Evolutionary conservation across 2,888 invertebrate species (phyloP), one percentile per base, ranked within the genome.

Genomic region (Ypsolopha scabrella): DNA sequence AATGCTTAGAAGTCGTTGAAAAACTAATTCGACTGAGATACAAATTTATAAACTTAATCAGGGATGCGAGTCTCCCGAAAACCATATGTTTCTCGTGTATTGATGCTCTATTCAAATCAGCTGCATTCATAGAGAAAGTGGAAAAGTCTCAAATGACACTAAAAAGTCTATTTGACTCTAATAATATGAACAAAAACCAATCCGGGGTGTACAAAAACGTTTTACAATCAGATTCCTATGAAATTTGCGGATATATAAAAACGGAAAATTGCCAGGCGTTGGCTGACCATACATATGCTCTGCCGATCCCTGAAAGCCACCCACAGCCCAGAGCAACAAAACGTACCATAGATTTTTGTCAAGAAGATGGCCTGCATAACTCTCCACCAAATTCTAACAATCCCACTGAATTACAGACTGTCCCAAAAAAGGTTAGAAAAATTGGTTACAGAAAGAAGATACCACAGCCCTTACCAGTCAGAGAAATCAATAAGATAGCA

Each of bases 31-130:
- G 77, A 53, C 57, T 83, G n/a, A 82, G 81, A 55, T 77, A 77
- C 14, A 62, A 72, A n/a, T 81, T 80, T 55, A 70, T 82, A n/a
- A 72, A 83, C 58, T 62, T 83, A 51, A 62, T 65, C 36, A 64
- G 58, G 52, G 61, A 70, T 61, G 56, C 58, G 49, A 58, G 57
- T 7, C 60, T 82, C 33, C 81, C 81, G 2, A 78, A 75, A 68
- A 79, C 78, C 1, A 65, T 80, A 36, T 82, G 81, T 65, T 75
- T 79, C 45, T 61, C 77, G 1, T 82, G 81, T 52, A 75, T 74
- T 60, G 76, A 80, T 34, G 70, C 70, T 6, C 55, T 82, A 36
- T 75, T 75, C 55, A 77, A 75, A 58, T 75, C 80, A 8, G 76
- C 72, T 53, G 70, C 77, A 3, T 82, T 82, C 52, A 61, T 80